Evolutionary conservation across 2,888 invertebrate genomes (phyloP), one percentile per base, ranked within the genome.

Genomic region (Drosophila paranaensis): DNA sequence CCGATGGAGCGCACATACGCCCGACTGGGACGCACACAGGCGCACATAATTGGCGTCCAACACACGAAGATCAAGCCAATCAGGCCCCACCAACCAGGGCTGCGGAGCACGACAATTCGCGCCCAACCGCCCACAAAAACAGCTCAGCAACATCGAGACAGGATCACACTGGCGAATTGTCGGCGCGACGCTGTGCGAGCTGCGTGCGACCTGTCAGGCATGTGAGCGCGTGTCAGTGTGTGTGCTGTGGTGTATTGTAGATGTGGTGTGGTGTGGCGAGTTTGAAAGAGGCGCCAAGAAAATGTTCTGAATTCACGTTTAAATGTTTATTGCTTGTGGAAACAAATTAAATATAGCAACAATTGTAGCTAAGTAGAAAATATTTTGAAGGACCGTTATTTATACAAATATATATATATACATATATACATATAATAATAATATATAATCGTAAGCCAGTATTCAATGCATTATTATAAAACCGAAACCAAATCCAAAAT

Each of bases 311-410:
- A 81, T 72, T 74, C 82, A 81, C 75, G 84, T 84, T 81, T 74
- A 74, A 81, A 81, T 84, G 82, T 77, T 81, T 81, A 81, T 81
- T 81, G 81, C 81, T 84, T 81, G 85, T 80, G 66, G 68, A 11
- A 75, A 74, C 35, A 60, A 64, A 64, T 54, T 27, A 40, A 27
- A 14, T 27, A 54, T 40, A 35, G n/a, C 10, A 54, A 60, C 50
- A 25, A 63, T 58, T 54, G 16, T 37, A 74, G 48, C 39, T 33
- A 40, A 30, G 40, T 42, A 43, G 13, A 50, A 54, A 39, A 27
- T 67, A 66, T 56, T 30, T 68, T 40, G 35, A 45, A 42, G 40
- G 42, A 55, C 48, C 43, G 61, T 42, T 54, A 33, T 54, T 72
- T 60, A 72, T 55, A 62, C 30, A 64, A 25, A 39, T 39, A 53